Conservation (phyloP, 2,113 vertebrate species). For the Rhineura floridana region DNA sequence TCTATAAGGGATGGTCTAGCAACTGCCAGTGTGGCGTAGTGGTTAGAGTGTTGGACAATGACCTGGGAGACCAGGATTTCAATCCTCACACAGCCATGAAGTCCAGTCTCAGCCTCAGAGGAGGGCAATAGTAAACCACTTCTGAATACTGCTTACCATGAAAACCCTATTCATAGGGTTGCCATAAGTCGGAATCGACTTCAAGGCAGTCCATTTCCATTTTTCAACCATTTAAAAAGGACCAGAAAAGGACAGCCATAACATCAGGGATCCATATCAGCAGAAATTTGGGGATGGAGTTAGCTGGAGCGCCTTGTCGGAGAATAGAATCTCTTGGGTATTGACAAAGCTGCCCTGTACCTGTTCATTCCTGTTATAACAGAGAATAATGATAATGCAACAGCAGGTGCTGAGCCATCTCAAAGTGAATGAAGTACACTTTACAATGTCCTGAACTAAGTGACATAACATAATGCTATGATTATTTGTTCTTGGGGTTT, state of each 20-base stretch:
- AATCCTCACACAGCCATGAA: too few relatives aligned
- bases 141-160: too few relatives aligned
- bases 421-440: background rate
- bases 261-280: background rate
- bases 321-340: background rate
- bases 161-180: too few relatives aligned
- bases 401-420: background rate
- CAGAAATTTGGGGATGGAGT: background rate
- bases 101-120: too few relatives aligned
- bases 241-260: too few relatives aligned
- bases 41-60: too few relatives aligned
- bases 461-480: background rate
- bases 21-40: too few relatives aligned
- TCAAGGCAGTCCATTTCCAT: too few relatives aligned
- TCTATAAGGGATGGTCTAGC: background rate
- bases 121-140: too few relatives aligned
- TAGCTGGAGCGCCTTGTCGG: background rate
- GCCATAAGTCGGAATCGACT: too few relatives aligned
- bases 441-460: background rate
- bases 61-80: too few relatives aligned
- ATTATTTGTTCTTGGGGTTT: constrained; percentile 31
- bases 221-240: too few relatives aligned
- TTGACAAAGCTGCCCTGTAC: background rate
- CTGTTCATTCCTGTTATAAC: background rate
- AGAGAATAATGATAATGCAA: background rate